Evolutionary conservation across 2,888 invertebrate genomes (phyloP).

Genomic region (Drosophila mettleri): DNA sequence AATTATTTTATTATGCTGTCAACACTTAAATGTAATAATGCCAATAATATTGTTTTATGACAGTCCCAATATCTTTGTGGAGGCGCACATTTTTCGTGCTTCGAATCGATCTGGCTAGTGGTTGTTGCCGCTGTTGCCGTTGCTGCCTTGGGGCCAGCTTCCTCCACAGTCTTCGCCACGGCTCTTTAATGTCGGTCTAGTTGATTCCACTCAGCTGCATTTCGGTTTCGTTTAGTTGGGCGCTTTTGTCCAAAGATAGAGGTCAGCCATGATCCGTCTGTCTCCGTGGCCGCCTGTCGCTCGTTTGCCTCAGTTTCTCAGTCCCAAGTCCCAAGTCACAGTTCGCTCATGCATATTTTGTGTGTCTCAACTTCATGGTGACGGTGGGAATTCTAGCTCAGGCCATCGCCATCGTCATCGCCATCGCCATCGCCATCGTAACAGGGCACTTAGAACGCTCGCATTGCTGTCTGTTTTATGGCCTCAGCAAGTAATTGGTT

Average conservation of each 20-base stretch:
- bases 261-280: conserved; percentile 72
- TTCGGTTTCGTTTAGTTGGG: conserved; percentile 75
- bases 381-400: conserved; percentile 74
- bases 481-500: conserved; percentile 75
- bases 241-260: conserved; percentile 60
- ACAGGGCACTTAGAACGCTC: conserved; percentile 56
- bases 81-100: conserved; percentile 64
- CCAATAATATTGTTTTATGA: conserved; percentile 83
- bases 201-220: conserved; percentile 62
- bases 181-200: conserved; percentile 77
- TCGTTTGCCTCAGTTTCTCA: conserved; percentile 17
- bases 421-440: conserved; percentile 15
- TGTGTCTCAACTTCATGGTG: conserved; percentile 20
- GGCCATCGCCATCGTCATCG: conserved; percentile 4
- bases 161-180: conserved; percentile 34
- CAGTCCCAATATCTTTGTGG: conserved; percentile 72
- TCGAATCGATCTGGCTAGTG: conserved; percentile 43
- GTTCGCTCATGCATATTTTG: conserved; percentile 44
- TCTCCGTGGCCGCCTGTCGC: conserved; percentile 17
- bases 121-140: conserved; percentile 13
- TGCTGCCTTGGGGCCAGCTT: conserved; percentile 45
- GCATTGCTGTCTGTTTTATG: conserved; percentile 70
- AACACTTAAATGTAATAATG: conserved; percentile 83
- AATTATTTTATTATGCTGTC: conserved; percentile 85
- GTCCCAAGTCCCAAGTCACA: conserved; percentile 17